Base-by-base conservation (phyloP, 1,140 invertebrate species). In the Macrotrachela quadricornifera region DNA sequence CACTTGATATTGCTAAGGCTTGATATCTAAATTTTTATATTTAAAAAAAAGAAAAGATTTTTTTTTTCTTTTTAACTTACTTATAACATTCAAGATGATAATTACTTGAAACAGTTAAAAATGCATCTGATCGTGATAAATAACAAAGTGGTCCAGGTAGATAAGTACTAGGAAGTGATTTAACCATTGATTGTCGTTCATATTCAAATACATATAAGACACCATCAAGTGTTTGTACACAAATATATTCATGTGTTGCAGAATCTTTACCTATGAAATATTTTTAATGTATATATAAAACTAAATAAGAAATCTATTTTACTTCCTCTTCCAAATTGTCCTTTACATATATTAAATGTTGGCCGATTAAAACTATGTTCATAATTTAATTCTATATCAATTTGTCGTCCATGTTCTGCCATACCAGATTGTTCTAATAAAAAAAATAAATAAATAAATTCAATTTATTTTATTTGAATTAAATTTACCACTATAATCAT, bases 161-260 rank as follows among this genome's bases (percentile, higher is more conserved):
- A 16, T 87, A 69, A 51, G 80, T 77, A 59, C 78, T 76, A 6
- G 79, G 79, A 38, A 87, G 71, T 55, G 77, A 74, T 48, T 80
- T 78, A 58, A 74, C 76, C 60, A 85, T 85, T 17, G 79, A 73
- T 64, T 80, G 80, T 37, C 78, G 77, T 63, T 90, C 85, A 68
- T 90, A 83, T 63, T 91, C 86, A 68, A 80, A 88, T 60, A 90
- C 80, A 40, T 77, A 76, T 1, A 90, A 62, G 15, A 78, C 77
- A 1, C 84, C 83, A 68, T 90, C 84, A 48, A 88, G 65, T 17
- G 79, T 80, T 65, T 86, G 83, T 3, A 88, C 77, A 64, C 83
- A 85, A 39, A 87, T 74, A 60, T 85, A 83, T 68, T 87, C 83
- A 61, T 80, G 46, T 10, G 37, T 74, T 8, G 77, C 71, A 69